Base-by-base conservation (phyloP, 1,140 invertebrate genomes). In the Branchinecta lynchi region DNA sequence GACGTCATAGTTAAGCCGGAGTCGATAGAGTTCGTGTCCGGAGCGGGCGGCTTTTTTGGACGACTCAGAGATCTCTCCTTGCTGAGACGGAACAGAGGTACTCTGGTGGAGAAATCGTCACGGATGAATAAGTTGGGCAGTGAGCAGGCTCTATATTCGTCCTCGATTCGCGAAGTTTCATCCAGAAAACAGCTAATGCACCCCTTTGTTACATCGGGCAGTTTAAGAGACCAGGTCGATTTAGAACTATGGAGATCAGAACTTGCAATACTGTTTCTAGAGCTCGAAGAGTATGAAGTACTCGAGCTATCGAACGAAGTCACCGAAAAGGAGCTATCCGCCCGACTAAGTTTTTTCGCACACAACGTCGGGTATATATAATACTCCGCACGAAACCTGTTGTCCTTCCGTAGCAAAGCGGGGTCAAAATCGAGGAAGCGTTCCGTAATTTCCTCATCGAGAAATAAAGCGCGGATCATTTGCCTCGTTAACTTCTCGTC, bases 401-500 rank as follows among this genome's bases (percentile, higher is more conserved):
- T 60, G 17, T 60, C 17, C 51, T 60, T 60, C 6, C 51, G 51
- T 20, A 60, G 51, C 17, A 60, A 20, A 60, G 17, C 51, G 51
- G 51, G 51, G 17, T 60, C 51, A 60, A 12, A 60, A 20, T 60
- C 51, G 17, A 60, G 17, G 17, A 60, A 15, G 17, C 51, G 12
- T 60, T 60, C 51, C 51, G 17, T 15, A 12, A 60, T 60, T 60
- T 60, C 51, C 17, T 60, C 51, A 12, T 20, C 51, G 12, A 15
- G 12, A 60, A 60, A 60, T 6, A 60, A 60, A 1, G 51, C 51
- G 12, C 51, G 51, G 12, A 60, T 60, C 51, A 60, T 15, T 15
- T 60, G 12, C 17, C 51, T 60, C 12, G 51, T 60, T 15, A 60
- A 15, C 51, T 60, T 60, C 17, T 60, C 86, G 74, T 84, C 83